phyloP scores from a whole-genome alignment of 1,140 invertebrate genomes.

The Aphidius ervi region DNA sequence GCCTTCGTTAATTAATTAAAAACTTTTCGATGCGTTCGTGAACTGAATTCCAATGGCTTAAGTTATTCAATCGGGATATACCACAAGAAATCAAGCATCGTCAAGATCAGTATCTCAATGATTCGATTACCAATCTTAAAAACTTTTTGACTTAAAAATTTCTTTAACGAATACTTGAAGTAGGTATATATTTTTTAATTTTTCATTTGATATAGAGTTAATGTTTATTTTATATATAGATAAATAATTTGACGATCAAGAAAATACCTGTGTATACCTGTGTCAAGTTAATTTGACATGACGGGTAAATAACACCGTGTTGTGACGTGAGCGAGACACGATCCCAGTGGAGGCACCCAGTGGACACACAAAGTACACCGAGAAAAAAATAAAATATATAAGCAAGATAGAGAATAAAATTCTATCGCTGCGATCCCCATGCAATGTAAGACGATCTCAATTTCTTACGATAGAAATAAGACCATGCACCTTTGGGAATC shows the following conservation, averaged over 20 bases:
- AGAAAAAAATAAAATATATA: neutral
- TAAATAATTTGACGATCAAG: too few relatives aligned
- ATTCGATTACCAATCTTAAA: constrained; percentile 10
- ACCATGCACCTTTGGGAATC: neutral
- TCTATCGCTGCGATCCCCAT: neutral
- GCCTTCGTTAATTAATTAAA: constrained; percentile 15
- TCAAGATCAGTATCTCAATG: constrained; percentile 13
- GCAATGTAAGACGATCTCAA: constrained; percentile 18
- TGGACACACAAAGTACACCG: constrained; percentile 5
- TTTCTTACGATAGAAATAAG: constrained; percentile 16
- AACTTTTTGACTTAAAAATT: too few relatives aligned
- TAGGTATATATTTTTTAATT: too few relatives aligned
- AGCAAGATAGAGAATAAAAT: neutral
- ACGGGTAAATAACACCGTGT: constrained; percentile 14
- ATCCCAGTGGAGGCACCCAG: neutral
- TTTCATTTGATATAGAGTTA: too few relatives aligned
- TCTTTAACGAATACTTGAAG: too few relatives aligned
- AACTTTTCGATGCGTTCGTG: constrained; percentile 13
- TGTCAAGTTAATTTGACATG: constrained; percentile 16
- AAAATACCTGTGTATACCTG: neutral
- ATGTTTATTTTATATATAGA: too few relatives aligned
- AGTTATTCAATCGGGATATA: constrained; percentile 14
- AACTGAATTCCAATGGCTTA: constrained; percentile 11
- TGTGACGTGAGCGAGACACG: constrained; percentile 13
- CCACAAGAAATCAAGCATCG: constrained; percentile 11